Base-by-base conservation (phyloP, 2,797 vertebrate genomes). In the Cebuella pygmaea region DNA sequence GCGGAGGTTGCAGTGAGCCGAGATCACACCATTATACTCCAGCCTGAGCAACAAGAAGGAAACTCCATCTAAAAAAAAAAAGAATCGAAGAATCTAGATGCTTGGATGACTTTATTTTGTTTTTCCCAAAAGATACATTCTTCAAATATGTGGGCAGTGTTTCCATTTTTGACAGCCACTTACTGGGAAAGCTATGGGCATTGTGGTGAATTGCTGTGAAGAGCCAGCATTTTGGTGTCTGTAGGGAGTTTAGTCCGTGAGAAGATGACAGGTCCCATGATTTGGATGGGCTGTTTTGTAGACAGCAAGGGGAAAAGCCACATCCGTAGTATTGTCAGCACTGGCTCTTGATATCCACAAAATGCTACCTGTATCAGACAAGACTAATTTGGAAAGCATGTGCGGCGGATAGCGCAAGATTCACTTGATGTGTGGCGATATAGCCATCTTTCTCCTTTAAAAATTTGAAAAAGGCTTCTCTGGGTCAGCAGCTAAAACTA, bases 131-230 rank as follows among this genome's bases (percentile, higher is more conserved):
- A 98, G 99, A 99, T 80, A 95, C 98, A 36, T 99, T 99, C 98
- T 99, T 99, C 19, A 99, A 99, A 98, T 99, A 98, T 4, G 99
- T 99, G 39, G 99, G 99, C 98, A 99, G 99, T 0, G 41, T 99
- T 97, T 99, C 99, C 97, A 99, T 99, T 98, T 99, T 99, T 81
- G 99, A 99, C 98, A 99, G 99, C 98, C 99, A 99, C 97, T 99
- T 99, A 99, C 98, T 99, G 70, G 99, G 99, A 98, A 99, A 96
- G 94, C 99, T 94, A 98, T 99, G 94, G 99, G 99, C 70, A 98
- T 99, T 4, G 96, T 99, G 99, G 98, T 99, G 88, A 98, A 98
- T 87, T 99, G 99, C 24, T 96, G 97, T 91, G 98, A 99, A 99
- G 97, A 99, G 99, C 96, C 99, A 99, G 30, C 99, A 99, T 97